These are phyloP conservation scores for Lathamus discolor DNA, from an alignment of 2,113 vertebrate genomes.

Conservation along the genomic window DNA sequence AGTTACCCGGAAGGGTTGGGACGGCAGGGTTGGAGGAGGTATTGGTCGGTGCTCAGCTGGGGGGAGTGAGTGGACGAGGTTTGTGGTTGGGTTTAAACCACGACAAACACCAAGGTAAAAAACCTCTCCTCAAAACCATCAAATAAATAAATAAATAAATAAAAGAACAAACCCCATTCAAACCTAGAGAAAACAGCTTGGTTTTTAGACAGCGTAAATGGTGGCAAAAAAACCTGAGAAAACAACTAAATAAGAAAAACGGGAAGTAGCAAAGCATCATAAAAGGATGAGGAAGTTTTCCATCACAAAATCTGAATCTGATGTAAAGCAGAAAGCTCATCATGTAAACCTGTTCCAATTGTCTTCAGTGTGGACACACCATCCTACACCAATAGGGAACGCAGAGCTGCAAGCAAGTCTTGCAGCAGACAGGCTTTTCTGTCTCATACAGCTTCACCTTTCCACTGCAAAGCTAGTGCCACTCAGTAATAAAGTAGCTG, in stretches of 20 bases:
- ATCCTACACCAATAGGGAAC: neutral
- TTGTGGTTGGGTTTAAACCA: no score
- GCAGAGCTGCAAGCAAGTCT: rapidly evolving
- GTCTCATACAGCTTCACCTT: neutral
- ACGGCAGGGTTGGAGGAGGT: no score
- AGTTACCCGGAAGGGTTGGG: no score
- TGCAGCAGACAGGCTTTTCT: neutral
- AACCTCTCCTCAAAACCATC: neutral
- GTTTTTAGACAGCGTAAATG: neutral
- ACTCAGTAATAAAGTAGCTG: neutral
- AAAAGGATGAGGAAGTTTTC: neutral
- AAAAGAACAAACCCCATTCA: neutral
- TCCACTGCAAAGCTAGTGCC: neutral
- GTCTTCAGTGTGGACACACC: neutral
- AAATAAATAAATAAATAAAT: neutral
- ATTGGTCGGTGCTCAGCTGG: no score
- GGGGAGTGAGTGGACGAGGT: no score
- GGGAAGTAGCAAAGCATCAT: neutral
- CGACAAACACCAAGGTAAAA: neutral
- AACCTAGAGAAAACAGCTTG: neutral
- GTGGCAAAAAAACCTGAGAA: neutral
- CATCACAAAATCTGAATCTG: neutral
- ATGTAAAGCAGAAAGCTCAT: neutral
- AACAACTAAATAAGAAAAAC: neutral
- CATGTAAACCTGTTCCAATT: neutral